A percentile compares a stretch with the other conserved stretches of the same genome.
Conservation (phyloP, 1,140 invertebrate species). For the Lordiphosa collinella region DNA sequence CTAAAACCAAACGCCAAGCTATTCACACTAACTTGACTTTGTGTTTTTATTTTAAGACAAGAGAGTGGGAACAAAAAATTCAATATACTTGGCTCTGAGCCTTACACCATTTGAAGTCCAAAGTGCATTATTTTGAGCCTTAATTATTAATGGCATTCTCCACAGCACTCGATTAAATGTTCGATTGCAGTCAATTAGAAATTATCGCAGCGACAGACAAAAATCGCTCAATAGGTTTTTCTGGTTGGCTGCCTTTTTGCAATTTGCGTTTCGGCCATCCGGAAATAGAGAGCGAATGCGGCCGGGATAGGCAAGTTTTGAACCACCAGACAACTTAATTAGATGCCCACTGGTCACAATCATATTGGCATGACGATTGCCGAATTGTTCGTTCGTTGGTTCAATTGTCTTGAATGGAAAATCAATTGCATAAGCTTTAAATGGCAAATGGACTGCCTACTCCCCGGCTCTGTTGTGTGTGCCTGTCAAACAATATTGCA, state of each 20-base stretch:
- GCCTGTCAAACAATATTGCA: constrained; percentile 60
- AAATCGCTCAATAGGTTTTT: constrained; percentile 6
- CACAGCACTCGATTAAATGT: background rate
- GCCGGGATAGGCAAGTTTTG: constrained; percentile 19
- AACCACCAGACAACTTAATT: constrained; percentile 32
- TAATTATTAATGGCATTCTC: background rate
- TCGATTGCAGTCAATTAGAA: constrained; percentile 6
- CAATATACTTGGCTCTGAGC: no score
- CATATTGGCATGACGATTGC: constrained; percentile 31
- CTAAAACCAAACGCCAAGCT: no score
- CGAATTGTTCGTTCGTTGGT: constrained; percentile 5
- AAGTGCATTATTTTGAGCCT: no score
- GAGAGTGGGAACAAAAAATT: no score
- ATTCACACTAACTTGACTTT: no score
- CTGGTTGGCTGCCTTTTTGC: constrained; percentile 6
- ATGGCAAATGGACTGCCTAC: background rate
- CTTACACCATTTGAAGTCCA: no score
- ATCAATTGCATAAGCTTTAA: constrained; percentile 23
- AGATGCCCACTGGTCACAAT: constrained; percentile 30
- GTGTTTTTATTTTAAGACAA: no score
- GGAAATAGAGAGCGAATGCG: constrained; percentile 33
- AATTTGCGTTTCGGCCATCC: constrained; percentile 20
- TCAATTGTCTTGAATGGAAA: constrained; percentile 18
- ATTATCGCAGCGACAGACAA: constrained; percentile 5
- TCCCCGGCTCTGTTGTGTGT: background rate